phyloP scores from a whole-genome alignment of 2,888 invertebrate species.

The Margaritifera margaritifera region DNA sequence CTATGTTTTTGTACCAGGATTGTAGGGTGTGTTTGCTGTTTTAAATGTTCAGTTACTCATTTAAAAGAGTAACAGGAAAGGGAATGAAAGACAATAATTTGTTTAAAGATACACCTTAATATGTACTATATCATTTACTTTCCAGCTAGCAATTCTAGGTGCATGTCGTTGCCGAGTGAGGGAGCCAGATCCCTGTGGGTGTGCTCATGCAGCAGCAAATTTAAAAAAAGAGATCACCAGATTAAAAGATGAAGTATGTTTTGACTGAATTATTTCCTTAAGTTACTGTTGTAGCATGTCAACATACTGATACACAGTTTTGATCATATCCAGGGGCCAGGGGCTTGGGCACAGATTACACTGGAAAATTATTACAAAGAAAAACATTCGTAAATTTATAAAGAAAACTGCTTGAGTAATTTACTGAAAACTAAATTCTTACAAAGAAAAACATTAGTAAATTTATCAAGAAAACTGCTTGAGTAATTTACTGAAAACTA shows the following conservation, averaged over 20 bases:
- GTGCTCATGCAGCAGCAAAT: constrained; percentile 68
- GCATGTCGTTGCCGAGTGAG: constrained; percentile 66
- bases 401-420: too few relatives aligned
- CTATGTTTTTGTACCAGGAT: too few relatives aligned
- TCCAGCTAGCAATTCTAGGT: constrained; percentile 68
- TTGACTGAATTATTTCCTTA: neutral
- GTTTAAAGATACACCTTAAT: neutral
- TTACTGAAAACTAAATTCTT: too few relatives aligned
- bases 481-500: too few relatives aligned
- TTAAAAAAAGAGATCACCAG: constrained; percentile 59
- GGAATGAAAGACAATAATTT: neutral
- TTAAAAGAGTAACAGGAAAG: neutral
- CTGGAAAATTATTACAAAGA: too few relatives aligned
- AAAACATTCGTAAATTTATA: too few relatives aligned
- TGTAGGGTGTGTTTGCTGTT: too few relatives aligned
- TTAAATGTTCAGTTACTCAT: neutral
- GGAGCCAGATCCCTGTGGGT: constrained; percentile 67
- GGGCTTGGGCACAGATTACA: too few relatives aligned
- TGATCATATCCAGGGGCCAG: too few relatives aligned
- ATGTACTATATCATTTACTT: neutral
- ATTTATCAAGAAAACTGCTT: too few relatives aligned
- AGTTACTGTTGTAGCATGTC: neutral
- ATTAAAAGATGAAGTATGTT: constrained; percentile 58
- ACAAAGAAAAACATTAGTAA: too few relatives aligned
- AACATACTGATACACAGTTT: too few relatives aligned